These are phyloP conservation scores for Pyrrhia umbra DNA, from an alignment of 2,888 invertebrate genomes.

Conservation along the genomic window DNA sequence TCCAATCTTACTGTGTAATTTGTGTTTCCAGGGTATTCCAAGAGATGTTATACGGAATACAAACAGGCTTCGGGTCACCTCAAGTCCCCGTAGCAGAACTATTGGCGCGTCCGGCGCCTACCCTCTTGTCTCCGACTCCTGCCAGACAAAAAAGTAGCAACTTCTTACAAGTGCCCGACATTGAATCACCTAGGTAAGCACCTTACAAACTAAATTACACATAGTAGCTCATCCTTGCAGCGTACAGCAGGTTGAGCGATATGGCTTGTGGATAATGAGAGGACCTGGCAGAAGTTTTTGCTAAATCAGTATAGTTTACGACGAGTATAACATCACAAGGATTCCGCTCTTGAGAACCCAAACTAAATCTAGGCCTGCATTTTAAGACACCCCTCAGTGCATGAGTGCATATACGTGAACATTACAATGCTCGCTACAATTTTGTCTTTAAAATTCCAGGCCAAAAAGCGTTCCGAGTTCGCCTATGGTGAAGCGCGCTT, in stretches of 20 bases:
- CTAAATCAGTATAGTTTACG: too few relatives aligned
- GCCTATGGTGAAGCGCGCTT: constrained; percentile 97
- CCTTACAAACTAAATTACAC: too few relatives aligned
- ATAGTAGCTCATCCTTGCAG: too few relatives aligned
- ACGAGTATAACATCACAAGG: too few relatives aligned
- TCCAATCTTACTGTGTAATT: not conserved
- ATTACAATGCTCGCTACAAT: too few relatives aligned
- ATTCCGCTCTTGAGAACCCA: too few relatives aligned
- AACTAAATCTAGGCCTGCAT: too few relatives aligned
- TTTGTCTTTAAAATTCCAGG: constrained; percentile 85
- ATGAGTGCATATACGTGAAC: too few relatives aligned
- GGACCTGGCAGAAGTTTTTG: too few relatives aligned
- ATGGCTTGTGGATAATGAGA: too few relatives aligned
- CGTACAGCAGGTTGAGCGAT: too few relatives aligned
- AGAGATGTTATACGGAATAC: constrained; percentile 98
- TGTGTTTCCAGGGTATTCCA: constrained; percentile 93
- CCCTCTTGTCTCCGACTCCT: constrained; percentile 96
- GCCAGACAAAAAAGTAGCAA: constrained; percentile 96
- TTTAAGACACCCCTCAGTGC: too few relatives aligned
- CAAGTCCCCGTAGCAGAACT: constrained; percentile 98
- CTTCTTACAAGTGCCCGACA: constrained; percentile 97
- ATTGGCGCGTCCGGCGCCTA: constrained; percentile 95
- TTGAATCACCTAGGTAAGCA: constrained; percentile 93
- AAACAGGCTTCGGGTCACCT: constrained; percentile 97
- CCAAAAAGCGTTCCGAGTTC: constrained; percentile 98